Base-by-base conservation (phyloP, 1,140 invertebrate species). In the Druon quercuslanigerum region DNA sequence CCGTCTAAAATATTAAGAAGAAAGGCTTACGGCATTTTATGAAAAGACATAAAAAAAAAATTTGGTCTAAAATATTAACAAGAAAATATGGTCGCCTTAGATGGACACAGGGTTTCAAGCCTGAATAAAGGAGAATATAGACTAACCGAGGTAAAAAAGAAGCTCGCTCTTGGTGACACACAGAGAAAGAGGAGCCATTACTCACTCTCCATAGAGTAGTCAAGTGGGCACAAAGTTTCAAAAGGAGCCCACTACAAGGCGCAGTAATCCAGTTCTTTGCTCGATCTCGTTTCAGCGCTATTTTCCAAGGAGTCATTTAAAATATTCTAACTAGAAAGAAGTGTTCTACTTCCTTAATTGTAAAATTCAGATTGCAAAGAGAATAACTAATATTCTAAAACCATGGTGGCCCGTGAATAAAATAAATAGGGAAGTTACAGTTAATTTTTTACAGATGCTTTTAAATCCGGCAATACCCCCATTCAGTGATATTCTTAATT, bases 151-250 rank as follows among this genome's bases (percentile, higher is more conserved):
- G 25, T 40, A 46, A 56, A 66, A 66, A 66, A 66, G 57, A 66
- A 66, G 60, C 33, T 66, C 60, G 33, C 60, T 66, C 40, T 66
- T 66, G 60, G 60, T 66, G 60, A 66, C 60, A 66, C 60, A 46
- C 13, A 66, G 60, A 66, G 60, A 66, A 66, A 66, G 60, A 66
- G 60, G 60, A 33, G 25, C 60, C 60, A 66, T 66, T 66, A 66
- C 60, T 66, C 60, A 66, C 60, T 66, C 60, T 46, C 60, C 60
- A 66, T 66, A 66, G 60, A 66, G 60, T 66, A 66, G 60, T 14
- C 33, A 33, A 66, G 60, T 14, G 40, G 60, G 60, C 60, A 66
- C 60, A 20, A 66, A 66, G 60, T 46, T 66, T 66, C 60, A 66
- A 66, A 66, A 66, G 60, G 25, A 66, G 25, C 60, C 60, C 60